These are phyloP conservation scores for Laterallus jamaicensis DNA, from an alignment of 2,113 vertebrate species.

Conservation along the genomic window DNA sequence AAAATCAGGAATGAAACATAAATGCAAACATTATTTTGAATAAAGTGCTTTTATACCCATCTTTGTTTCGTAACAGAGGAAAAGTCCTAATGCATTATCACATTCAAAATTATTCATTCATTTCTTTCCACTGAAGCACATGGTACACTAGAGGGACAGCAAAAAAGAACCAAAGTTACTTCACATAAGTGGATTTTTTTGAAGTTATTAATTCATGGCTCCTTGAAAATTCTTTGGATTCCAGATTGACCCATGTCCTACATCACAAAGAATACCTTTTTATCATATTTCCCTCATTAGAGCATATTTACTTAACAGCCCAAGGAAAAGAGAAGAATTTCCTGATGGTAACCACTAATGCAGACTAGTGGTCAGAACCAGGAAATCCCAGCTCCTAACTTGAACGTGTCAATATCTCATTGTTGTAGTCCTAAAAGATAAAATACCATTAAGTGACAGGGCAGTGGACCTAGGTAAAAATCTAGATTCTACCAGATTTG, in stretches of 20 bases:
- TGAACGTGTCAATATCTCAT: neutral
- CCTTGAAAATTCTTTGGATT: neutral
- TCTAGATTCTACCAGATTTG: neutral
- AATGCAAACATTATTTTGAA: neutral
- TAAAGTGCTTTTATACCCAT: neutral
- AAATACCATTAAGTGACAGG: neutral
- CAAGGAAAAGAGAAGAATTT: neutral
- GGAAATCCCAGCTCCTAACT: neutral
- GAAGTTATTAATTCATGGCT: neutral
- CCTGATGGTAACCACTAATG: slow-evolving; percentile 25
- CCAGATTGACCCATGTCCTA: neutral
- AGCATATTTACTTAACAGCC: neutral
- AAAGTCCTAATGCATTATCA: neutral
- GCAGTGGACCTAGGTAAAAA: neutral
- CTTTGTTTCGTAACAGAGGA: neutral
- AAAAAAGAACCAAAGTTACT: neutral
- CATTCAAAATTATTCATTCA: neutral
- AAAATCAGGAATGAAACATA: neutral
- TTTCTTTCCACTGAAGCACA: neutral
- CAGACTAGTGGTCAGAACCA: slow-evolving; percentile 1
- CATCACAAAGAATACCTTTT: neutral
- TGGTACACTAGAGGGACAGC: neutral
- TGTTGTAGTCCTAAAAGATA: neutral
- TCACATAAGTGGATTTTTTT: neutral
- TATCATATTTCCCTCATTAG: neutral